Evolutionary conservation across 1,140 invertebrate genomes (phyloP).

Genomic region (Orchestia grillus): DNA sequence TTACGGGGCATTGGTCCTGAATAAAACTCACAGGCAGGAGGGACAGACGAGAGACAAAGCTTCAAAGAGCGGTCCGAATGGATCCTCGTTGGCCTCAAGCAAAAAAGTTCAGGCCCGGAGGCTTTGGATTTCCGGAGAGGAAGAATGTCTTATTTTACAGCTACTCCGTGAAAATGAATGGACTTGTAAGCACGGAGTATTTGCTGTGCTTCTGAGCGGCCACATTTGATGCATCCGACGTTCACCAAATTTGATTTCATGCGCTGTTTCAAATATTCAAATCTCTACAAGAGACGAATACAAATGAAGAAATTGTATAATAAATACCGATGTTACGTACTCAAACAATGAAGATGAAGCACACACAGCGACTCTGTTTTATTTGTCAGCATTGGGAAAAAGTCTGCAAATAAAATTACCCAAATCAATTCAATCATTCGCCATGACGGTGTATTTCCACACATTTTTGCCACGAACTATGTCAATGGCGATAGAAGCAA

Average conservation of each 20-base stretch:
- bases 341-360: neutral
- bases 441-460: no score
- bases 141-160: conserved; percentile 24
- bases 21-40: neutral
- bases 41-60: conserved; percentile 15
- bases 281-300: neutral
- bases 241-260: neutral
- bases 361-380: neutral
- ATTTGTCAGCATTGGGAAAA: neutral
- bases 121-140: neutral
- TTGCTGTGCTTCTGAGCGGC: neutral
- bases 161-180: neutral
- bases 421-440: neutral
- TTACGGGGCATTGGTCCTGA: neutral
- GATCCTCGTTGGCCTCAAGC: neutral
- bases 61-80: conserved; percentile 10
- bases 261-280: neutral
- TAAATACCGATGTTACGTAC: neutral
- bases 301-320: neutral
- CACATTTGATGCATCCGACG: neutral
- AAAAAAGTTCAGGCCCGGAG: conserved; percentile 4
- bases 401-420: neutral
- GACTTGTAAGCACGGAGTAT: neutral
- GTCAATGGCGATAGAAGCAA: no score
- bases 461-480: no score